These are phyloP conservation scores for Pseudonaja textilis DNA, from an alignment of 2,113 vertebrate genomes.

Conservation along the genomic window DNA sequence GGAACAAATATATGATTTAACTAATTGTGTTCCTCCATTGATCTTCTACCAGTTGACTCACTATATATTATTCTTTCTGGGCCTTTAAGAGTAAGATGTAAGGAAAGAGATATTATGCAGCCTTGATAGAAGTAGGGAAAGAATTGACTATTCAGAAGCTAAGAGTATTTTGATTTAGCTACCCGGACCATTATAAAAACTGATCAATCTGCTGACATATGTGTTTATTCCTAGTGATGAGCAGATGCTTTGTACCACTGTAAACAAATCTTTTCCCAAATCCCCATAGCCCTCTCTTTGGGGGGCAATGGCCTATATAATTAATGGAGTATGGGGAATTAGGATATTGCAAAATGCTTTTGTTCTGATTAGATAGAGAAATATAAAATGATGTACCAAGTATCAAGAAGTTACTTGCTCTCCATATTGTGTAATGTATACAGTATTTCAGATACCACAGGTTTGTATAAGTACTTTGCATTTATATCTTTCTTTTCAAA, in stretches of 20 bases:
- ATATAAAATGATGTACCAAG: conserved; percentile 1
- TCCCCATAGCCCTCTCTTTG: neutral
- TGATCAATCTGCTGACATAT: neutral
- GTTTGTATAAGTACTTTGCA: neutral
- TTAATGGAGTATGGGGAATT: neutral
- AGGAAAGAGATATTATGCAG: neutral
- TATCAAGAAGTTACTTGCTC: neutral
- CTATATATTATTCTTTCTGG: neutral
- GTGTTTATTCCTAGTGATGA: neutral
- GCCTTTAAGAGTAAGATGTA: neutral
- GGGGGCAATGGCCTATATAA: neutral
- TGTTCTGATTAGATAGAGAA: neutral
- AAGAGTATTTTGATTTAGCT: neutral
- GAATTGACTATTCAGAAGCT: neutral
- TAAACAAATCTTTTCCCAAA: neutral
- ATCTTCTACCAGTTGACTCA: too few relatives aligned
- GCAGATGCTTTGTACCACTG: neutral
- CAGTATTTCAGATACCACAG: neutral
- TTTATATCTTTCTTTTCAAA: neutral
- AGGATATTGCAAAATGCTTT: neutral
- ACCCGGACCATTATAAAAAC: neutral
- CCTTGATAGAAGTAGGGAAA: neutral
- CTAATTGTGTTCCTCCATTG: neutral
- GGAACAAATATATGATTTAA: neutral
- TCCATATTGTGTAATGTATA: neutral